phyloP scores from a whole-genome alignment of 2,888 invertebrate genomes.

The Macrophya alboannulata region DNA sequence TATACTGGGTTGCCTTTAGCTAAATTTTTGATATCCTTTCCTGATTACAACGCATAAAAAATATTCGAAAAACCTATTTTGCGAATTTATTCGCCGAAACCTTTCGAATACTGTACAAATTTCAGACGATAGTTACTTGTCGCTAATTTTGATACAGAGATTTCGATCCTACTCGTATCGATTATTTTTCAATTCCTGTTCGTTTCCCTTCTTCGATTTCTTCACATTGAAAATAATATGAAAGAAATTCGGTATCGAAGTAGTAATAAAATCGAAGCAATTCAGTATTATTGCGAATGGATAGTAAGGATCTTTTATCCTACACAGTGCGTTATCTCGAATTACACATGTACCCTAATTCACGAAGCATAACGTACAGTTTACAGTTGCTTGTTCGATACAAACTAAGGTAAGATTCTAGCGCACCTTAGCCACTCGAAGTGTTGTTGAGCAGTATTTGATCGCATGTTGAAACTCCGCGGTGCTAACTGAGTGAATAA shows the following conservation, averaged over 20 bases:
- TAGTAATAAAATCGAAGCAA: not conserved
- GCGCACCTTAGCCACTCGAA: constrained; percentile 12
- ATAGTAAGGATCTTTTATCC: not conserved
- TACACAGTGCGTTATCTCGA: not conserved
- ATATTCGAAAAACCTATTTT: too few species aligned
- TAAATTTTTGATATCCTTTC: too few species aligned
- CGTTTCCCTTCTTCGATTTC: not conserved
- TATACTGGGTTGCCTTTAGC: too few species aligned
- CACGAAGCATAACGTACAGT: too few species aligned
- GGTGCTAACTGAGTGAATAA: constrained; percentile 26
- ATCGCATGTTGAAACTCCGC: constrained; percentile 14
- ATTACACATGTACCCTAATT: too few species aligned
- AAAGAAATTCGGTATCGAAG: not conserved
- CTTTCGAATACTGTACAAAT: too few species aligned
- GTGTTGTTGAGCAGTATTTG: constrained; percentile 14
- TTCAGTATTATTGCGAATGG: not conserved
- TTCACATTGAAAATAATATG: not conserved
- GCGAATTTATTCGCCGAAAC: too few species aligned
- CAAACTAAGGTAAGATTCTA: constrained; percentile 1
- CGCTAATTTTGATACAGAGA: not conserved
- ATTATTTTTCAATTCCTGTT: not conserved
- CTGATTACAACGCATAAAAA: too few species aligned
- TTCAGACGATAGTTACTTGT: not conserved
- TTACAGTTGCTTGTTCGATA: constrained; percentile 10
- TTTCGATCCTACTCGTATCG: not conserved